Evolutionary conservation across 2,888 invertebrate genomes (phyloP), one percentile per base, ranked within the genome.

Genomic region (Tetropium fuscum): DNA sequence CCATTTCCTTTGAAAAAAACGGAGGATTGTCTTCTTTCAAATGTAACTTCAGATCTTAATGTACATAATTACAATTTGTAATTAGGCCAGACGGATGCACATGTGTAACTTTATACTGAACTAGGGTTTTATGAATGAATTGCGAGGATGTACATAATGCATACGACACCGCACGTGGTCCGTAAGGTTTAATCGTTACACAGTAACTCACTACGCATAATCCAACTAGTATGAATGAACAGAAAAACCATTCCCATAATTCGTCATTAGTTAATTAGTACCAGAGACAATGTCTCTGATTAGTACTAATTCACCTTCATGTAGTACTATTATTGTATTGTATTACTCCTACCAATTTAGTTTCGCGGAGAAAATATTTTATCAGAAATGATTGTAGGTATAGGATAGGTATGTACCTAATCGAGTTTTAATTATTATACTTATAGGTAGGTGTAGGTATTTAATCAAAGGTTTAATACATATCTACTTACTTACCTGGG

Each of bases 121-220:
- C 44, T 54, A 61, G 63, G 60, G 68, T 75, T 77, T n/a, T 75
- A 78, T 78, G 78, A 78, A 78, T 78, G 78, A 76, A 76, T 64
- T 63, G 63, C 66, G 63, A 70, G 63, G 60, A 65, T 65, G 20
- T 20, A 41, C 36, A 53, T 58, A 59, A 60, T 63, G 66, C 68
- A 63, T 69, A 62, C 61, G 58, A 55, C 54, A 54, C 54, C 34
- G 45, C 38, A 49, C 53, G 45, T 55, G 49, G 49, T 49, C 38
- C 18, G 38, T 47, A 48, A 8, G 15, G 19, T 48, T 48, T 36
- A 49, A 38, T 49, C 49, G 20, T 49, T 49, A 49, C 49, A 19
- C 36, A 38, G 49, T 49, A 36, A 38, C 49, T 18, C 30, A 63
- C 49, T 51, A 58, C 57, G 60, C 63, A 60, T 48, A 41, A 45